Base-by-base conservation (phyloP, 2,797 vertebrate genomes). In the Peromyscus eremicus region DNA sequence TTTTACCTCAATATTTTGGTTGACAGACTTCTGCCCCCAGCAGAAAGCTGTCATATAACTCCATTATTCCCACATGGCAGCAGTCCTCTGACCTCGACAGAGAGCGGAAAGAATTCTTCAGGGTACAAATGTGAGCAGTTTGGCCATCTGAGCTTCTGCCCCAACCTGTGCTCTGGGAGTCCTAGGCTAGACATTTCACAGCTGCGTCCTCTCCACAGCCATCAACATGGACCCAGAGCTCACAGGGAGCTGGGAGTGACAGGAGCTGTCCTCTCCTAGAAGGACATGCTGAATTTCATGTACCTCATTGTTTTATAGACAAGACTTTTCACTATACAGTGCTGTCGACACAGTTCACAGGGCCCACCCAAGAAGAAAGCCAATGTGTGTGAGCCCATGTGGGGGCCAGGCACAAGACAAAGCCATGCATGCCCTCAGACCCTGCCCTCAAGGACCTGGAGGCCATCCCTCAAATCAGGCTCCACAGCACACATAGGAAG, bases 71-170 rank as follows among this genome's bases (percentile, higher is more conserved):
- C 92, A 98, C 83, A 0, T 25, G 29, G 55, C 73, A 85, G 37
- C 94, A 95, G 98, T 96, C 94, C 97, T 97, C 81, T 98, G 98
- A 98, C 98, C 98, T 98, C 98, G 96, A 94, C 94, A 95, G 97
- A 93, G 62, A 96, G 83, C 95, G 94, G 94, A 49, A 98, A 98
- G 98, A 98, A 98, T 98, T 98, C 98, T 98, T 98, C 97, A 95
- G 97, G 95, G 70, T 96, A 97, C 86, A 97, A 98, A 97, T 98
- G 97, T 97, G 98, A 98, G 97, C 95, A 97, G 96, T 95, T 97
- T 40, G 60, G 97, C 96, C 98, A 98, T 95, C 98, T 98, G 98
- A 98, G 98, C 97, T 95, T 97, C 77, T 46, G 97, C 91, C 95
- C 6, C 0, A 97, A 97, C 97, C 89, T 49, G 86, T 62, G 27